These are phyloP conservation scores for Antitype chi DNA, from an alignment of 2,888 invertebrate species.

Conservation along the genomic window DNA sequence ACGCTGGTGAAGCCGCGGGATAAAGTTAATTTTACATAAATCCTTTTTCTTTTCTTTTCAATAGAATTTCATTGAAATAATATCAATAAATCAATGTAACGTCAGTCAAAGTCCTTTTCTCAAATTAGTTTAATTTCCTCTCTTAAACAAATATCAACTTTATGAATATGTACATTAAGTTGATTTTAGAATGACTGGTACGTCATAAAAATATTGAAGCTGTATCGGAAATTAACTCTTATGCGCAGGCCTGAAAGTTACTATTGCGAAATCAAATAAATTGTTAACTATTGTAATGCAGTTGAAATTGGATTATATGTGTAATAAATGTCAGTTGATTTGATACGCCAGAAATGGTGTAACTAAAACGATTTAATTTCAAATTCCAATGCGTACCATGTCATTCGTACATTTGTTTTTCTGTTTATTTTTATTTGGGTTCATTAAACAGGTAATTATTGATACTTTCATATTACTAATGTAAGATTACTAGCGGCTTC, in stretches of 20 bases:
- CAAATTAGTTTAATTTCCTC: not conserved
- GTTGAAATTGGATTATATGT: slow-evolving; percentile 19
- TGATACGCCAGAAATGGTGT: slow-evolving; percentile 5
- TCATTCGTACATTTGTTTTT: slow-evolving; percentile 26
- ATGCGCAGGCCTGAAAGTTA: not conserved
- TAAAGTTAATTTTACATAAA: not conserved
- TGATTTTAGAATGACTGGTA: not conserved
- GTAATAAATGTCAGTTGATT: slow-evolving; percentile 23
- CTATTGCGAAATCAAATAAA: not conserved
- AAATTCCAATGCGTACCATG: slow-evolving; percentile 20
- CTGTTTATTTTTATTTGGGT: slow-evolving; percentile 37
- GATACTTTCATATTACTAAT: not conserved
- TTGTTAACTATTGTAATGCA: not conserved
- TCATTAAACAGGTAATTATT: slow-evolving; percentile 30
- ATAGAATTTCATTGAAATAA: slow-evolving; percentile 4
- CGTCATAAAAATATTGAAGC: not conserved
- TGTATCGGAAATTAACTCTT: slow-evolving; percentile 1
- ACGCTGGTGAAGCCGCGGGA: too few relatives aligned
- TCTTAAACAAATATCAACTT: slow-evolving; percentile 1
- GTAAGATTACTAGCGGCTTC: too few relatives aligned
- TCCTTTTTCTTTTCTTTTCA: not conserved
- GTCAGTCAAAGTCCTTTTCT: not conserved
- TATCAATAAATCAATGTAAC: slow-evolving; percentile 32
- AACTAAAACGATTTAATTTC: slow-evolving; percentile 16
- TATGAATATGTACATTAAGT: rapidly evolving